phyloP scores from a whole-genome alignment of 1,140 invertebrate species.

The Drosophila ercepeae region DNA sequence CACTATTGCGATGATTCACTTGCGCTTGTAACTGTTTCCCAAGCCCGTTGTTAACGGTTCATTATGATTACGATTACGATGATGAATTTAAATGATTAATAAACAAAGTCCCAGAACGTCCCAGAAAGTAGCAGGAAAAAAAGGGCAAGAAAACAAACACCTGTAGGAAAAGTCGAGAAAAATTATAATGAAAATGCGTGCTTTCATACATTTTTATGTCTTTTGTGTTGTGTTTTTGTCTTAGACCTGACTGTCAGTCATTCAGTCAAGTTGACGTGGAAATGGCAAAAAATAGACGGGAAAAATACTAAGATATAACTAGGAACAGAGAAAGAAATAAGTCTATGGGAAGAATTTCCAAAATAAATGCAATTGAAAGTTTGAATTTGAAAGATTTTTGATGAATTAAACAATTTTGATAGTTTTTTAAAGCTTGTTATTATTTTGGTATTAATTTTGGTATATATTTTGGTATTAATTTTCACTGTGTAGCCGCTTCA shows the following conservation, averaged over 20 bases:
- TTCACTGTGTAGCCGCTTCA: slow-evolving; percentile 65
- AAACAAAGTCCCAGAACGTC: slow-evolving; percentile 50
- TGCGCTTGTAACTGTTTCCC: slow-evolving; percentile 76
- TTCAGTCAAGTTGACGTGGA: slow-evolving; percentile 65
- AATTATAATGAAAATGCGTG: slow-evolving; percentile 68
- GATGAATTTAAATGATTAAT: slow-evolving; percentile 83
- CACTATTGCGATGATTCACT: slow-evolving; percentile 62
- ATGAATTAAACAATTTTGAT: too few relatives aligned
- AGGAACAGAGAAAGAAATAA: background rate
- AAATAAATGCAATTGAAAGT: too few relatives aligned
- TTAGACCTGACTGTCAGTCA: slow-evolving; percentile 62
- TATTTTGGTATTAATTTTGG: too few relatives aligned
- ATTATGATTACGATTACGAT: slow-evolving; percentile 80
- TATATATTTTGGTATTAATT: too few relatives aligned
- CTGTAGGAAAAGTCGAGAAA: slow-evolving; percentile 48
- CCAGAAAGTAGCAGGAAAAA: background rate
- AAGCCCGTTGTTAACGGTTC: slow-evolving; percentile 80
- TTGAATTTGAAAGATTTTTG: too few relatives aligned
- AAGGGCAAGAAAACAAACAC: slow-evolving; percentile 52
- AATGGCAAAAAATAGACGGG: slow-evolving; percentile 56
- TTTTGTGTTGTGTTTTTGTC: slow-evolving; percentile 28
- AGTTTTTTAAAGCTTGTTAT: too few relatives aligned
- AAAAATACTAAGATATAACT: slow-evolving; percentile 31
- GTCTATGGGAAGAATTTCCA: background rate
- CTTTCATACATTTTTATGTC: slow-evolving; percentile 60